A percentile compares a stretch with the other conserved stretches of the same genome.
phyloP scores from a whole-genome alignment of 2,113 vertebrate species.

The Camelus dromedarius region DNA sequence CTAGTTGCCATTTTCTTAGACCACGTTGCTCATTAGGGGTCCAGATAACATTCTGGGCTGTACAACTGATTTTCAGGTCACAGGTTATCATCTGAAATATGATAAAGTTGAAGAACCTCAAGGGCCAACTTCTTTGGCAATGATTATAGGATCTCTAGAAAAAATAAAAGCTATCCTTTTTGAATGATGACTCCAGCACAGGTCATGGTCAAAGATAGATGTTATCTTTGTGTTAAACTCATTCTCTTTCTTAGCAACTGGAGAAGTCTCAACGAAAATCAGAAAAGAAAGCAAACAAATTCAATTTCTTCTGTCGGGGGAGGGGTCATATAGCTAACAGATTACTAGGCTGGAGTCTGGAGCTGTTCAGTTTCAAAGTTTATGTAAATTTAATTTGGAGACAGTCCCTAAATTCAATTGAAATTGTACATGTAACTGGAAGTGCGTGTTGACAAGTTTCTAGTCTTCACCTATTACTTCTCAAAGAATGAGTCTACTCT shows the following conservation, averaged over 20 bases:
- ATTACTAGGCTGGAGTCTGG: not conserved
- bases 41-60: not conserved
- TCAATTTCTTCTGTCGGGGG: not conserved
- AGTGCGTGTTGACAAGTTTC: not conserved
- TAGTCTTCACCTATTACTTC: not conserved
- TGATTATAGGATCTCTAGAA: not conserved
- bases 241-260: conserved; percentile 39
- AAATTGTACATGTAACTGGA: conserved; percentile 33
- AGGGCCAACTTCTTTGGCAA: conserved; percentile 20
- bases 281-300: conserved; percentile 42
- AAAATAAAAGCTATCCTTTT: not conserved
- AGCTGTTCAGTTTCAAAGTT: conserved; percentile 50
- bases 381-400: conserved; percentile 41
- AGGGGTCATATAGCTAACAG: not conserved
- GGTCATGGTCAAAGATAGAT: not conserved
- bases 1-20: not conserved
- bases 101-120: not conserved
- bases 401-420: conserved; percentile 55
- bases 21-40: not conserved
- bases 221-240: conserved; percentile 33
- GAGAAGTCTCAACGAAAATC: conserved; percentile 26
- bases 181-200: not conserved
- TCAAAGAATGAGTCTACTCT: not conserved
- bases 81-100: not conserved
- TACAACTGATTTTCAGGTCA: not conserved